phyloP scores from a whole-genome alignment of 2,113 vertebrate species.

The Pogona vitticeps region DNA sequence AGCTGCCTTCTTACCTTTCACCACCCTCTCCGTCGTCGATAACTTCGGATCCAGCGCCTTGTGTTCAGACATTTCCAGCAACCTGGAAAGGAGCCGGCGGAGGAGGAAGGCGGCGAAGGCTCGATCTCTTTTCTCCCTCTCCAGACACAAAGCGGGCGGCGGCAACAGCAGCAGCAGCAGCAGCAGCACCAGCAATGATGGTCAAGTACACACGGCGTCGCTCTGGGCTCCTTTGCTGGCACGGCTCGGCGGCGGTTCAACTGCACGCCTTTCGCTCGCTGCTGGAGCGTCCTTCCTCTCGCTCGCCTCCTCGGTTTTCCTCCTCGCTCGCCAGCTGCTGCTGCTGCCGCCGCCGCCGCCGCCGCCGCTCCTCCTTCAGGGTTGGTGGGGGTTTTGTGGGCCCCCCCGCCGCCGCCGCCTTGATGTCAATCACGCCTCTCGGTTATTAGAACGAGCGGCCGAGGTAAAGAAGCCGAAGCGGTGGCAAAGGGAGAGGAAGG shows the following conservation, averaged over 20 bases:
- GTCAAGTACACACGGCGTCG: conserved; percentile 42
- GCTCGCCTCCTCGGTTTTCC: neutral
- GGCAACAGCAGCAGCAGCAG: conserved; percentile 63
- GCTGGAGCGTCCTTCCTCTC: conserved; percentile 52
- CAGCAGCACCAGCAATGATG: conserved; percentile 59
- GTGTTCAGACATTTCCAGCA: conserved; percentile 97
- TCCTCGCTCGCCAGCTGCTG: neutral
- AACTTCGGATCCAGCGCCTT: conserved; percentile 96
- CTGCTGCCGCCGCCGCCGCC: neutral
- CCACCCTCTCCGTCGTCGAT: conserved; percentile 95
- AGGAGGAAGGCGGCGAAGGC: conserved; percentile 39
- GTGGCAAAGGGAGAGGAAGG: conserved; percentile 24
- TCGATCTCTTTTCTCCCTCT: conserved; percentile 64
- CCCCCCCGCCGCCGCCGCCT: too few species aligned
- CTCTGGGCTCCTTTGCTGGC: conserved; percentile 41
- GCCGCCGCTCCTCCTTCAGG: neutral
- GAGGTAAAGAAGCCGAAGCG: conserved; percentile 19
- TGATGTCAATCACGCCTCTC: conserved; percentile 73
- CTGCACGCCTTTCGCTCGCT: conserved; percentile 63
- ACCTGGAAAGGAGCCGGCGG: conserved; percentile 58
- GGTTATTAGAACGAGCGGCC: conserved; percentile 16
- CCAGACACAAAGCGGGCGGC: conserved; percentile 42
- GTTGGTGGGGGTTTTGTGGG: too few species aligned
- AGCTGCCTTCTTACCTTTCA: conserved; percentile 88
- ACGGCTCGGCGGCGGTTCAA: conserved; percentile 60